Evolutionary conservation across 2,797 vertebrate species (phyloP), one percentile per base, ranked within the genome.

Genomic region (Smutsia gigantea): DNA sequence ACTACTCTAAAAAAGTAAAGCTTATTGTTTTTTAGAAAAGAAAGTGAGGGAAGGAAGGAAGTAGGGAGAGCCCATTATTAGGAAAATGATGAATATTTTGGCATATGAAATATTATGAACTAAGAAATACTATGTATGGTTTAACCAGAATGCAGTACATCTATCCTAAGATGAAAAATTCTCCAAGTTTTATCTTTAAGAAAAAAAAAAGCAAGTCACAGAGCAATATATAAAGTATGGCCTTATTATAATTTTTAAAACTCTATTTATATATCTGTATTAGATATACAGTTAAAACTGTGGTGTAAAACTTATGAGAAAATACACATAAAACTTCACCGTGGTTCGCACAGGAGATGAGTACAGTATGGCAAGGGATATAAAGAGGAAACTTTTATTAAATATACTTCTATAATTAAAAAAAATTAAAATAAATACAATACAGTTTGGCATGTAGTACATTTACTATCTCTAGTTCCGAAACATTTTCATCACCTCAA

Each of bases 401-500:
- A 86, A 68, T 74, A 51, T 51, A 64, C 27, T 61, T 82, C n/a
- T 63, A 53, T 61, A 71, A 63, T 63, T 88, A 42, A 29, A 66
- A 59, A 53, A 93, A 78, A 29, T 14, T 91, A 29, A 61, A 77
- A 71, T 51, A 68, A 91, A 74, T 55, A 79, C 94, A 94, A 94
- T 71, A 81, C 84, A 92, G 31, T 71, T 46, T 29, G 31, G 31
- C 2, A 82, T 37, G 69, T 5, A 82, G 13, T 82, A 69, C 29
- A 89, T 57, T 95, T 57, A 84, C 51, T 63, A 91, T 93, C n/a
- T 72, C 51, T 74, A 95, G 63, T 72, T 93, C 34, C 11, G 78
- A 94, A 92, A 86, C 39, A 88, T 71, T 94, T 90, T 95, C 14
- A 96, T 51, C 31, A 92, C 13, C 27, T 29, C 27, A 1, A 59